Evolutionary conservation across 2,113 vertebrate genomes (phyloP).

Genomic region (Candoia aspera): DNA sequence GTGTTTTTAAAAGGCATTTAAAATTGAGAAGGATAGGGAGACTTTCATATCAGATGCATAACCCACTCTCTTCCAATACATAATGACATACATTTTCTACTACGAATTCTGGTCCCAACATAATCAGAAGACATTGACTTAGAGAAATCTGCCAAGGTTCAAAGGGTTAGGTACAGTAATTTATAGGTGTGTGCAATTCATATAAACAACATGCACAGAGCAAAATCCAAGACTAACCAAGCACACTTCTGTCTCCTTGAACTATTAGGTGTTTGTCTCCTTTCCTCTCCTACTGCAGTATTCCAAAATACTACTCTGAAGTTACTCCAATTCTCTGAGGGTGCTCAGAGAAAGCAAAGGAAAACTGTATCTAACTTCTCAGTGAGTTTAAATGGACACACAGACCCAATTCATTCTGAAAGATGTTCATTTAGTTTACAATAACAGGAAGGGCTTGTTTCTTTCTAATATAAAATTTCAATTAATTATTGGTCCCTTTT

Average conservation of each 20-base stretch:
- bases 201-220: background rate
- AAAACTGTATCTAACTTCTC: too few relatives aligned
- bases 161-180: background rate
- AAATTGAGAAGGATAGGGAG: background rate
- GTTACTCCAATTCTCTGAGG: background rate
- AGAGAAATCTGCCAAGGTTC: background rate
- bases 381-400: background rate
- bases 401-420: background rate
- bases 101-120: background rate
- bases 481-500: slow-evolving; percentile 22
- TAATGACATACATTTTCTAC: background rate
- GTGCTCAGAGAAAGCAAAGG: background rate
- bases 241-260: background rate
- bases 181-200: background rate
- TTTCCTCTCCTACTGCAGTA: background rate
- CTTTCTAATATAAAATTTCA: background rate
- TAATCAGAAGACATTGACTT: background rate
- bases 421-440: background rate
- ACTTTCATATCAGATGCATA: background rate
- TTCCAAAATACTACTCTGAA: background rate
- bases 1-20: background rate
- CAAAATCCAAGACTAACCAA: background rate
- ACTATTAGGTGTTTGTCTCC: background rate
- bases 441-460: background rate
- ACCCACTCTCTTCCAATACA: too few relatives aligned